Percentiles rank a stretch among this genome's conserved stretches.
phyloP scores from a whole-genome alignment of 1,140 invertebrate species.

The Kradibia gibbosae region DNA sequence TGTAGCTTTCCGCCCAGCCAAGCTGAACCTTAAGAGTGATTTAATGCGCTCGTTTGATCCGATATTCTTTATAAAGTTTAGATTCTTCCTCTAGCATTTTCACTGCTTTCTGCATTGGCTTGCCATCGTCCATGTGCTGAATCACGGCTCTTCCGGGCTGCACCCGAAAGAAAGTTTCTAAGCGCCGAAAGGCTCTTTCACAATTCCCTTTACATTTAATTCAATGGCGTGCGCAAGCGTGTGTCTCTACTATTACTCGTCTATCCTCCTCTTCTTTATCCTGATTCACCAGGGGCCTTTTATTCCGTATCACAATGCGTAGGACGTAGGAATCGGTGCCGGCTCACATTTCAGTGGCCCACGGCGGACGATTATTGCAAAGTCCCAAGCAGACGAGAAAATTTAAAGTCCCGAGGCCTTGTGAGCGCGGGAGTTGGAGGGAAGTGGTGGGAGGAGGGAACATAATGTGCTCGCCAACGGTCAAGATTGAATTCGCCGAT shows the following conservation, averaged over 20 bases:
- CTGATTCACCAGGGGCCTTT: background rate
- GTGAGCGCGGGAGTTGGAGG: background rate
- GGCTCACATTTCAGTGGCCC: background rate
- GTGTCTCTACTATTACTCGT: conserved; percentile 1
- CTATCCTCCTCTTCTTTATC: conserved; percentile 3
- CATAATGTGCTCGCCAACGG: background rate
- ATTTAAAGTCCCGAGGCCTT: background rate
- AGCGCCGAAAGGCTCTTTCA: conserved; percentile 49
- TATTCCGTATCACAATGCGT: background rate
- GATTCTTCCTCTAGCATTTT: conserved; percentile 48
- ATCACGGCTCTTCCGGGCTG: conserved; percentile 52
- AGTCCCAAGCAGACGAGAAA: background rate
- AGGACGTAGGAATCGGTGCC: background rate
- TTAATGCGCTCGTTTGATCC: conserved; percentile 65
- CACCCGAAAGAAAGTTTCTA: conserved; percentile 53
- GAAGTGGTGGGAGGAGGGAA: background rate
- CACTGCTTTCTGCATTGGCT: conserved; percentile 13
- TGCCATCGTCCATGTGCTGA: conserved; percentile 12
- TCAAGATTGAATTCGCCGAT: background rate
- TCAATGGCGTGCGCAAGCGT: conserved; percentile 24
- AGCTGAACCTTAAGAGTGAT: conserved; percentile 61
- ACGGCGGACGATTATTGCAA: background rate
- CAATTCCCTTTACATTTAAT: conserved; percentile 54
- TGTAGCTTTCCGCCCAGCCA: conserved; percentile 52
- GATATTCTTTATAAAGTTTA: conserved; percentile 67